These are phyloP conservation scores for Aleiodes sp. DNA, from an alignment of 1,140 invertebrate genomes.

Conservation along the genomic window DNA sequence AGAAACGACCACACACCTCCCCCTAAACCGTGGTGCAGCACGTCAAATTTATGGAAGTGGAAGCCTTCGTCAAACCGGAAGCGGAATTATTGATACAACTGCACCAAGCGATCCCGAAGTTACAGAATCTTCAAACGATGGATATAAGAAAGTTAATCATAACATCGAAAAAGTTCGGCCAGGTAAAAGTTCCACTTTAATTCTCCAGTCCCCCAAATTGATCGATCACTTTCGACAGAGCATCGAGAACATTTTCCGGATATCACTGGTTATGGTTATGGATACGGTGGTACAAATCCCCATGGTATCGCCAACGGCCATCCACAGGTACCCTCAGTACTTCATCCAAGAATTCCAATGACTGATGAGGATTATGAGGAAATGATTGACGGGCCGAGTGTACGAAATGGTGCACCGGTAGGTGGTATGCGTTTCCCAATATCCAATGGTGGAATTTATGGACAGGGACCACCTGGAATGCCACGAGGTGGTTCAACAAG, in stretches of 20 bases:
- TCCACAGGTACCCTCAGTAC: constrained; percentile 40
- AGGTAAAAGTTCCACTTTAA: too few relatives aligned
- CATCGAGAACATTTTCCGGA: neutral
- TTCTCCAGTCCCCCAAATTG: too few relatives aligned
- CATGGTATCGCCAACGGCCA: constrained; percentile 31
- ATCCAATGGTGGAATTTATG: constrained; percentile 38
- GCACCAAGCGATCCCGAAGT: constrained; percentile 31
- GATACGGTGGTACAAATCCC: constrained; percentile 29
- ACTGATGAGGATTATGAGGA: constrained; percentile 41
- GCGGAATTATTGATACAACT: constrained; percentile 37
- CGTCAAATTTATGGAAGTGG: constrained; percentile 70
- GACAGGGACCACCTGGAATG: constrained; percentile 34
- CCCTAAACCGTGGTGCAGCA: constrained; percentile 67
- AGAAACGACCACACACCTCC: constrained; percentile 46
- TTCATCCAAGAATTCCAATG: constrained; percentile 43
- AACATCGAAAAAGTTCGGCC: too few relatives aligned
- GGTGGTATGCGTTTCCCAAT: constrained; percentile 41
- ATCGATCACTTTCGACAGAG: neutral
- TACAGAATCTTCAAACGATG: neutral
- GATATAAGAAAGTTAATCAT: too few relatives aligned
- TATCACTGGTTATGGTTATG: constrained; percentile 35
- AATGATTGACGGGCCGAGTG: constrained; percentile 44
- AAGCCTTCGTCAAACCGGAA: constrained; percentile 60
- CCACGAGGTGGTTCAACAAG: constrained; percentile 32
- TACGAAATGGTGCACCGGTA: constrained; percentile 49